Percentiles rank a stretch among this genome's conserved stretches.
Conservation (phyloP, 2,888 invertebrate genomes). For the Cheilosia grossa region DNA sequence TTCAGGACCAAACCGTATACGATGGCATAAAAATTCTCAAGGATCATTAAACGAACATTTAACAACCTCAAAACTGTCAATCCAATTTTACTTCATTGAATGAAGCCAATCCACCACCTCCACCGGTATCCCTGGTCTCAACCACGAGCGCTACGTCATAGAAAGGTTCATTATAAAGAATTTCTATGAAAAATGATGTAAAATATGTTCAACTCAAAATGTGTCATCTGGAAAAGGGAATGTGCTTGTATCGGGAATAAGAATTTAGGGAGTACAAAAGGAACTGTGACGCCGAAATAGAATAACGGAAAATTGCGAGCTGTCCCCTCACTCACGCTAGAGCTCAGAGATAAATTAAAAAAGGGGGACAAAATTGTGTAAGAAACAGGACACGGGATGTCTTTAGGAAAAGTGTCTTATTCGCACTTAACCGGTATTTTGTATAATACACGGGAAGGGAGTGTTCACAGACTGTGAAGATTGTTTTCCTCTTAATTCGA, state of each 20-base stretch:
- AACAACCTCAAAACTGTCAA: slow-evolving; percentile 70
- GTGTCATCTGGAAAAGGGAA: slow-evolving; percentile 47
- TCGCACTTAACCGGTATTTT: slow-evolving; percentile 16
- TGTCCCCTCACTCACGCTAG: background rate
- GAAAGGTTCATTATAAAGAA: slow-evolving; percentile 44
- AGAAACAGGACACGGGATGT: slow-evolving; percentile 27
- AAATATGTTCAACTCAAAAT: slow-evolving; percentile 55
- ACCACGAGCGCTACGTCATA: background rate
- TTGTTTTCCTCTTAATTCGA: too few relatives aligned
- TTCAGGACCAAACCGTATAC: slow-evolving; percentile 11
- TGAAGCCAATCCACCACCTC: slow-evolving; percentile 56
- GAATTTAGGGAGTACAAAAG: slow-evolving; percentile 13
- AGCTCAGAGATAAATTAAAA: slow-evolving; percentile 9
- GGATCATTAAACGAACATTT: slow-evolving; percentile 68
- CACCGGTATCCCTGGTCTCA: slow-evolving; percentile 7
- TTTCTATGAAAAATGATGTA: slow-evolving; percentile 27
- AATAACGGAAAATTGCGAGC: background rate
- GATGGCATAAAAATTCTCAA: slow-evolving; percentile 57
- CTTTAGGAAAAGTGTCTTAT: slow-evolving; percentile 10
- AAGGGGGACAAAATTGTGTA: slow-evolving; percentile 10
- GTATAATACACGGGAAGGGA: background rate
- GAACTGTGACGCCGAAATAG: slow-evolving; percentile 26
- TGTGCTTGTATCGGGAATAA: slow-evolving; percentile 36
- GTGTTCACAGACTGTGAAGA: too few relatives aligned
- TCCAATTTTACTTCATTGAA: slow-evolving; percentile 66